Base-by-base conservation (phyloP, 53 echinoderm and acorn worm genomes). In the Paracentrotus lividus region DNA sequence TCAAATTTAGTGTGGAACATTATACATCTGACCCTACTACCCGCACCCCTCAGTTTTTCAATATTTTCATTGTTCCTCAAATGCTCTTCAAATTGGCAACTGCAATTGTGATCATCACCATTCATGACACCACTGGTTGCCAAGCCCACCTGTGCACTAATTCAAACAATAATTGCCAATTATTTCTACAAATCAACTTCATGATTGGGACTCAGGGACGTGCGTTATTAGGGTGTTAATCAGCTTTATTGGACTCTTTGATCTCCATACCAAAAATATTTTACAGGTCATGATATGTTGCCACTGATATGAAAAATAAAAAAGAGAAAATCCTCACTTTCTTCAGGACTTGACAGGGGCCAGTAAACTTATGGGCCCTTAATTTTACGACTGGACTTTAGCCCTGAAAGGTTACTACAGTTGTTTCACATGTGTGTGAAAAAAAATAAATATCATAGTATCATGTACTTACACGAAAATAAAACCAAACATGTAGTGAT, bases 151-250 rank as follows among this genome's bases (percentile, higher is more conserved):
- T 81, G 81, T 27, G 26, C 81, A 47, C 44, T 45, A 81, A 81
- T 81, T 81, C 47, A 47, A 24, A 26, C 8, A 26, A 49, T 81
- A 47, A 81, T 81, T 81, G 81, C 81, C 81, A 81, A 81, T 81
- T 81, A 81, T n/a, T 47, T 81, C 64, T 81, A 81, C 81, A 24
- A 5, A 81, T 81, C 47, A 81, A 77, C 47, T 3, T 45, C 45
- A 44, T 45, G 27, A 81, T 26, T 47, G 45, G 9, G 8, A 13
- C 47, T 16, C 81, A 47, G 81, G 81, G 26, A 8, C 26, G n/a
- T 12, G 44, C n/a, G 47, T 47, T 45, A 78, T 45, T 24, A 24
- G 81, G 1, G n/a, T 81, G 44, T 26, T 14, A 23, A 34, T 23
- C 20, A 16, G 3, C 8, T 77, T 42, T 42, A 42, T 81, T 47